phyloP scores from a whole-genome alignment of 2,797 vertebrate genomes.

The Masticophis lateralis region DNA sequence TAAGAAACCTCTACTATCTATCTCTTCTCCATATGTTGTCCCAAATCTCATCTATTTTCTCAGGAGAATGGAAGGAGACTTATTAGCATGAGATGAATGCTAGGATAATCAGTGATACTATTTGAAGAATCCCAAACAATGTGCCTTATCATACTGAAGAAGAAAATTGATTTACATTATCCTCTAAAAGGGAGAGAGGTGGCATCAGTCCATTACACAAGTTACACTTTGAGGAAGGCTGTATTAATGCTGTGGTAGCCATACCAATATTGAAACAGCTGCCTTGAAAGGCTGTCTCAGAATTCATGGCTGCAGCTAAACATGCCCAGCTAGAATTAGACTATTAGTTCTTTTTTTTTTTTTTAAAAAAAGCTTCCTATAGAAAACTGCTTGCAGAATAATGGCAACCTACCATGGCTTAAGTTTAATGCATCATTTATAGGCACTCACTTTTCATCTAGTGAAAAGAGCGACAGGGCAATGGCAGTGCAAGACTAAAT shows the following conservation, averaged over 20 bases:
- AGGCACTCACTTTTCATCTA: neutral
- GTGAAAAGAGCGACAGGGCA: neutral
- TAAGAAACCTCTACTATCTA: neutral
- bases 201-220: neutral
- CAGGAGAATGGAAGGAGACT: neutral
- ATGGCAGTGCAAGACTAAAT: rapidly evolving
- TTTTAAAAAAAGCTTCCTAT: neutral
- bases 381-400: neutral
- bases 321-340: neutral
- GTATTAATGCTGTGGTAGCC: neutral
- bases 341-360: rapidly evolving
- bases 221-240: neutral
- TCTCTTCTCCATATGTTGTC: neutral
- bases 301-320: neutral
- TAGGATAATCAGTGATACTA: neutral
- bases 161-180: neutral
- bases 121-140: neutral
- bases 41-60: neutral
- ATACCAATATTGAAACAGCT: neutral
- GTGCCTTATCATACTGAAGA: neutral
- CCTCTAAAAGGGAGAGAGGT: neutral
- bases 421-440: slow-evolving; percentile 14
- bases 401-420: neutral
- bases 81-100: neutral
- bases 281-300: neutral